Evolutionary conservation across 1,140 invertebrate genomes (phyloP).

Genomic region (Drosophila gunungcola): DNA sequence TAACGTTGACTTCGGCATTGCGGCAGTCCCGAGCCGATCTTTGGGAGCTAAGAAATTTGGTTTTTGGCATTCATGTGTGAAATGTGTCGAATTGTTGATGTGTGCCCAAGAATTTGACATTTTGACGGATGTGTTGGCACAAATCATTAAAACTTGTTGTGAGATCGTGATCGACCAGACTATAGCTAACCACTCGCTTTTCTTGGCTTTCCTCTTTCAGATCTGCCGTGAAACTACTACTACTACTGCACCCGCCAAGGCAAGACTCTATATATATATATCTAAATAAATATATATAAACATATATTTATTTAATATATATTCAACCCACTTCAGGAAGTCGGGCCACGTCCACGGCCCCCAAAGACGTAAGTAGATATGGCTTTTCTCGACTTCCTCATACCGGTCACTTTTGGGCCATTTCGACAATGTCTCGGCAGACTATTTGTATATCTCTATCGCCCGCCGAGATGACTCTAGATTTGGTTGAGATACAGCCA

Average conservation of each 20-base stretch:
- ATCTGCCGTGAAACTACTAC: conserved; percentile 21
- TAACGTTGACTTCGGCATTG: conserved; percentile 25
- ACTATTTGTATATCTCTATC: conserved; percentile 66
- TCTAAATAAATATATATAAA: not conserved
- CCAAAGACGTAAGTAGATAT: conserved; percentile 33
- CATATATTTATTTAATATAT: not conserved
- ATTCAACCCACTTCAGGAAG: conserved; percentile 17
- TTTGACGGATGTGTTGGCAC: conserved; percentile 26
- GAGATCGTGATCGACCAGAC: conserved; percentile 19
- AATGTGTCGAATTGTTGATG: conserved; percentile 26
- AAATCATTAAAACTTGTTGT: conserved; percentile 17
- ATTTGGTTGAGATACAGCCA: conserved; percentile 51
- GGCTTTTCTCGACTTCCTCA: conserved; percentile 21
- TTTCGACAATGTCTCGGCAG: conserved; percentile 66
- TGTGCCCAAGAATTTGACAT: conserved; percentile 49
- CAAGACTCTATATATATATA: conserved; percentile 19
- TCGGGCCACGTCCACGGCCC: not conserved
- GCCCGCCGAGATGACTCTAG: conserved; percentile 41
- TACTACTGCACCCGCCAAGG: conserved; percentile 11
- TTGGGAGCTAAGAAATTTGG: conserved; percentile 9
- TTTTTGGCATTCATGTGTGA: conserved; percentile 43
- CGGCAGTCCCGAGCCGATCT: conserved; percentile 16
- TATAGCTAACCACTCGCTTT: conserved; percentile 13
- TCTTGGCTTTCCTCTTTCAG: not conserved
- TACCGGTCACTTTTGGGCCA: conserved; percentile 42